phyloP scores from a whole-genome alignment of 2,888 invertebrate genomes.

The Magallana nippona region DNA sequence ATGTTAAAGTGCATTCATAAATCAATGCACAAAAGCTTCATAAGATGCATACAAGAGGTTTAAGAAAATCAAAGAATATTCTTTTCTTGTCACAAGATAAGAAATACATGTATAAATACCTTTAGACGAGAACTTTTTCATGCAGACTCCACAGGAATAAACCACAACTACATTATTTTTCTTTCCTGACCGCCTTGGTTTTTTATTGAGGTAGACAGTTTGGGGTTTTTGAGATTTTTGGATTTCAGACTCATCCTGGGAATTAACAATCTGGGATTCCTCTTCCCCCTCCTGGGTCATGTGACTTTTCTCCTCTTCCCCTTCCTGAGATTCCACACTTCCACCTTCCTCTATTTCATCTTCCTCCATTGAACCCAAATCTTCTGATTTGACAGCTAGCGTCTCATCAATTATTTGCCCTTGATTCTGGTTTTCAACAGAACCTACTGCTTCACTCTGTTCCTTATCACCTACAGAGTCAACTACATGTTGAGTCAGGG shows the following conservation, averaged over 20 bases:
- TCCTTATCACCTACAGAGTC: background rate
- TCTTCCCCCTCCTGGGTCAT: background rate
- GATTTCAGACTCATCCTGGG: background rate
- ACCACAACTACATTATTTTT: constrained; percentile 15
- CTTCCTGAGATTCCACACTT: background rate
- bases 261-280: background rate
- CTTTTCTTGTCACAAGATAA: background rate
- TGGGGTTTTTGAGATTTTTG: background rate
- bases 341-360: too few relatives aligned
- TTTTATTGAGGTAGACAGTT: constrained; percentile 22
- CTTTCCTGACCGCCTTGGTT: background rate
- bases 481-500: too few relatives aligned
- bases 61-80: too few relatives aligned
- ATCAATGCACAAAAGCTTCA: too few relatives aligned
- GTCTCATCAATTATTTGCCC: too few relatives aligned
- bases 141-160: constrained; percentile 61
- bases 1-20: background rate
- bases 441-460: background rate
- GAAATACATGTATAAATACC: constrained; percentile 54
- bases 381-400: too few relatives aligned
- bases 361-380: too few relatives aligned
- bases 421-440: background rate
- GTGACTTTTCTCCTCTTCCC: background rate
- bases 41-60: too few relatives aligned
- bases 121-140: constrained; percentile 67